These are phyloP conservation scores for Gryon sp. DNA, from an alignment of 1,140 invertebrate species.

Conservation along the genomic window DNA sequence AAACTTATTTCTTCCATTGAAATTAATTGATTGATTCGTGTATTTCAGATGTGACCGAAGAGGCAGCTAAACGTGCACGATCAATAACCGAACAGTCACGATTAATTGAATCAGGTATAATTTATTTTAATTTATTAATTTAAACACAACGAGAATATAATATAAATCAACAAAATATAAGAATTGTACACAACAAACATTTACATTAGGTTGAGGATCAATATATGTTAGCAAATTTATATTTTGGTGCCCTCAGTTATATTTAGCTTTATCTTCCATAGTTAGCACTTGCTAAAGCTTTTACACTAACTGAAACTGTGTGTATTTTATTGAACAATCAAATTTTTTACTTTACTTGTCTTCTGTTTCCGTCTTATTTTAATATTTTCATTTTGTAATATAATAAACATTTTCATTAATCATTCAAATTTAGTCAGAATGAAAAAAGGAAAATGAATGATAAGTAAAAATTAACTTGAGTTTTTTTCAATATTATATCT, in stretches of 20 bases:
- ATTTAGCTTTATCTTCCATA: conserved; percentile 81
- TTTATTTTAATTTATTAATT: too few species aligned
- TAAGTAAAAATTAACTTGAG: too few species aligned
- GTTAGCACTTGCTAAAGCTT: conserved; percentile 80
- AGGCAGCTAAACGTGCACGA: conserved; percentile 75
- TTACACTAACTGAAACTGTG: conserved; percentile 76
- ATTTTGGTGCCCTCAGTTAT: conserved; percentile 80
- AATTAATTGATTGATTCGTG: conserved; percentile 63
- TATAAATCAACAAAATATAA: too few species aligned
- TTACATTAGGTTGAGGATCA: conserved; percentile 73
- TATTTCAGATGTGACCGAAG: conserved; percentile 78
- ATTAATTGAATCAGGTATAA: conserved; percentile 73
- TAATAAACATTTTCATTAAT: too few species aligned
- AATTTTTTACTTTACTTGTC: conserved; percentile 1
- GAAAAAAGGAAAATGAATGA: too few species aligned
- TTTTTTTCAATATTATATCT: too few species aligned
- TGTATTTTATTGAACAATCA: conserved; percentile 73
- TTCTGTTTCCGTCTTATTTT: background rate
- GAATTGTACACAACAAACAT: conserved; percentile 62
- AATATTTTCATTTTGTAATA: too few species aligned
- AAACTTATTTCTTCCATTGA: conserved; percentile 35
- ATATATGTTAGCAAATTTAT: conserved; percentile 73
- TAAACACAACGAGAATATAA: too few species aligned
- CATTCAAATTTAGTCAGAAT: too few species aligned
- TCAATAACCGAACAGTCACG: conserved; percentile 68